Percentiles rank a stretch among this genome's conserved stretches.
These are phyloP conservation scores for Bradypodion ventrale DNA, from an alignment of 2,797 vertebrate genomes.

Conservation along the genomic window DNA sequence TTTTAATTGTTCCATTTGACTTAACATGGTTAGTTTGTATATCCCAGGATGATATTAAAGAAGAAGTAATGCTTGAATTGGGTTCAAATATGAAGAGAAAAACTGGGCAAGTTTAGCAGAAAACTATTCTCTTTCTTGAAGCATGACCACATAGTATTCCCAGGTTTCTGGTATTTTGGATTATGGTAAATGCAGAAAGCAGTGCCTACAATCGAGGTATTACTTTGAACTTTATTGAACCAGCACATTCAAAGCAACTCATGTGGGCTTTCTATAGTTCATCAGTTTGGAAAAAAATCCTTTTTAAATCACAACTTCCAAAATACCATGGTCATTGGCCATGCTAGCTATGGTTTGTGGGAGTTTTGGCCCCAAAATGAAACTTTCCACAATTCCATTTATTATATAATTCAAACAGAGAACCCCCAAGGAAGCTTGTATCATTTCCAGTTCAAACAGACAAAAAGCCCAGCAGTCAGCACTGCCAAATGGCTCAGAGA, in stretches of 20 bases:
- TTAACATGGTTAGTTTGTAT: not conserved
- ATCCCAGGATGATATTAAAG: not conserved
- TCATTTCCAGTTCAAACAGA: constrained; percentile 12
- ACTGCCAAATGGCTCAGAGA: constrained; percentile 16
- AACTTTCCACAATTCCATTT: not conserved
- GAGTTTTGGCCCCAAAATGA: not conserved
- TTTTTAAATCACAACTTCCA: not conserved
- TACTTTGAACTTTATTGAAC: not conserved
- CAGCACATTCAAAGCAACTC: not conserved
- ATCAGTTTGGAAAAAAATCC: not conserved
- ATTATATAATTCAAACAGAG: constrained; percentile 5
- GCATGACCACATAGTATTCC: not conserved
- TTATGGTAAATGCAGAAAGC: not conserved
- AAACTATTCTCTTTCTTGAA: constrained; percentile 2
- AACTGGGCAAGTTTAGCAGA: constrained; percentile 1
- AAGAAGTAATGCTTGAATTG: not conserved
- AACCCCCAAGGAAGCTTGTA: not conserved
- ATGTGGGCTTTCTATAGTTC: too few species aligned
- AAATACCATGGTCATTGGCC: too few species aligned
- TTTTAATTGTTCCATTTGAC: not conserved
- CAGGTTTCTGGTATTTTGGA: not conserved
- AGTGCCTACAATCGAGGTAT: not conserved
- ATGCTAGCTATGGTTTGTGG: not conserved
- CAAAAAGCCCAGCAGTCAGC: constrained; percentile 6
- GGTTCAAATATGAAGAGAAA: not conserved